Evolutionary conservation across 2,797 vertebrate species (phyloP).

Genomic region (Scomberomorus guttatus): DNA sequence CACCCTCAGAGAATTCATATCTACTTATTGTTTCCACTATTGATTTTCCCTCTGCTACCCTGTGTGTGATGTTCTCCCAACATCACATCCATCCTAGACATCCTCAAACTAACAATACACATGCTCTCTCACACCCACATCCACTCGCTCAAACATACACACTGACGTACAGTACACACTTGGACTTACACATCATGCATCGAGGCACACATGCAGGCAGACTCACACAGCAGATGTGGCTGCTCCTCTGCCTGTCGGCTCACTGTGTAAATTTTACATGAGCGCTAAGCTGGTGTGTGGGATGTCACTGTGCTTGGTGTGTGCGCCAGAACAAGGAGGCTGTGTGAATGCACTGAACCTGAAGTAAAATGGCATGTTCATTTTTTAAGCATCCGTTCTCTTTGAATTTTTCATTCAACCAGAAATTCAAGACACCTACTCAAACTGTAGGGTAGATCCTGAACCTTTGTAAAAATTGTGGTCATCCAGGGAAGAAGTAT

Average conservation of each 20-base stretch:
- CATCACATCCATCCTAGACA: slow-evolving; percentile 58
- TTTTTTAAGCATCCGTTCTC: slow-evolving; percentile 64
- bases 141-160: slow-evolving; percentile 32
- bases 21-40: slow-evolving; percentile 67
- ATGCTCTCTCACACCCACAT: slow-evolving; percentile 31
- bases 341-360: slow-evolving; percentile 91
- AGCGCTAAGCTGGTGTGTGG: slow-evolving; percentile 90
- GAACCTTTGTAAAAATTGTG: neutral
- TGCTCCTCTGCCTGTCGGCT: slow-evolving; percentile 84
- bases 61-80: slow-evolving; percentile 58
- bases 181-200: neutral
- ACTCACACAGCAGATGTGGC: slow-evolving; percentile 55
- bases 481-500: neutral
- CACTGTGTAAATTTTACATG: slow-evolving; percentile 92
- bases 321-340: slow-evolving; percentile 86
- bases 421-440: slow-evolving; percentile 33
- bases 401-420: slow-evolving; percentile 57
- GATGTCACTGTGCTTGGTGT: slow-evolving; percentile 77
- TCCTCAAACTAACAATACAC: slow-evolving; percentile 41
- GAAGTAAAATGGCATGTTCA: slow-evolving; percentile 84
- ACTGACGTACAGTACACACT: slow-evolving; percentile 15
- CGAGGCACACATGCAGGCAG: neutral
- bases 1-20: slow-evolving; percentile 58
- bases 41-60: slow-evolving; percentile 58
- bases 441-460: neutral